Conservation (phyloP, 2,797 vertebrate species). For the Pelobates cultripes region DNA sequence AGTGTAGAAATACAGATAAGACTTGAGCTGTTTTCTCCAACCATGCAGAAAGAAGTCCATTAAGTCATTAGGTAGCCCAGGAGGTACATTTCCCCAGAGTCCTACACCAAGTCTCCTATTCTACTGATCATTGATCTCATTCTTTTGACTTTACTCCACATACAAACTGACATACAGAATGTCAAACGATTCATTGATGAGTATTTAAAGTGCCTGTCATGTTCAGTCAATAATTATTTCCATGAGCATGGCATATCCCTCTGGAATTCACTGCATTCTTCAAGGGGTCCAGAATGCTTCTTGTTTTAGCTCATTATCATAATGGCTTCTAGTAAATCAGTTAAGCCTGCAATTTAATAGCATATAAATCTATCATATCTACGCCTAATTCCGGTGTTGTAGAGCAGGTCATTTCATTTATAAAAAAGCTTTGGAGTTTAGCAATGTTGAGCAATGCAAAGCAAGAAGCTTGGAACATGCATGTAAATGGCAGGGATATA, state of each 20-base stretch:
- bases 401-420: background rate
- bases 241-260: background rate
- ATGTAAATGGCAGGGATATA: background rate
- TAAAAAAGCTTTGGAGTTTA: background rate
- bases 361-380: background rate
- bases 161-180: background rate
- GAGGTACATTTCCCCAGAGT: background rate
- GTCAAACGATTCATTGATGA: background rate
- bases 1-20: background rate
- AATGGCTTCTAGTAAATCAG: background rate
- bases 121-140: background rate
- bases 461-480: background rate
- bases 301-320: background rate
- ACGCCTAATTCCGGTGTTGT: background rate
- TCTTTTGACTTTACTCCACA: background rate
- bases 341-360: background rate
- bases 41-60: slow-evolving; percentile 4
- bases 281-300: background rate
- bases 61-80: slow-evolving; percentile 1
- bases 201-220: slow-evolving; percentile 2
- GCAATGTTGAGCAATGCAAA: background rate
- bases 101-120: background rate
- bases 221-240: background rate
- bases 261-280: background rate
- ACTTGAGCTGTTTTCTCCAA: background rate